Percentiles rank a stretch among this genome's conserved stretches.
Conservation (phyloP, 2,797 vertebrate genomes). For the Eupleurogrammus muticus region DNA sequence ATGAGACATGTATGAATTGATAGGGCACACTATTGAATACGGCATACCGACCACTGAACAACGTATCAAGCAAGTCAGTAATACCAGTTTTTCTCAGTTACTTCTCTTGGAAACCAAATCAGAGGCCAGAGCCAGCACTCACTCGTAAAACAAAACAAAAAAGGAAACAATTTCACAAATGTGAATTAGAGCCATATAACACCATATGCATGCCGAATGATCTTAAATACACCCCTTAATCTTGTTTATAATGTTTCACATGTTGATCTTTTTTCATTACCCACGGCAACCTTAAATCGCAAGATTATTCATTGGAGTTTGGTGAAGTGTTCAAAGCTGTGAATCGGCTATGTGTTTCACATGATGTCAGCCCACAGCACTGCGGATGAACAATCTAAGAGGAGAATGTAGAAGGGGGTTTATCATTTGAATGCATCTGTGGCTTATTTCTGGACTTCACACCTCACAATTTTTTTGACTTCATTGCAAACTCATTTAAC, state of each 20-base stretch:
- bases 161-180: not conserved
- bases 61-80: not conserved
- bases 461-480: not conserved
- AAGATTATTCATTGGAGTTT: slow-evolving; percentile 2
- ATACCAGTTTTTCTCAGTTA: not conserved
- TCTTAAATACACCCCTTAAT: too few relatives aligned
- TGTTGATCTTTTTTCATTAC: accelerated
- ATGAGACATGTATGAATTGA: not conserved
- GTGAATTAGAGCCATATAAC: not conserved
- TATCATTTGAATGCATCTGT: not conserved
- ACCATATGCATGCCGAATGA: not conserved
- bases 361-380: not conserved
- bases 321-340: not conserved
- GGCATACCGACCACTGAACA: not conserved
- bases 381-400: slow-evolving; percentile 9
- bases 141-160: not conserved
- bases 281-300: slow-evolving; percentile 4
- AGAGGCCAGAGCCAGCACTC: not conserved
- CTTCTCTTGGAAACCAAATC: not conserved
- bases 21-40: not conserved
- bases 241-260: not conserved
- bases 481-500: not conserved
- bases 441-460: not conserved
- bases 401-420: not conserved
- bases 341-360: not conserved